phyloP scores from a whole-genome alignment of 2,113 vertebrate species.

The Lasiurus borealis region DNA sequence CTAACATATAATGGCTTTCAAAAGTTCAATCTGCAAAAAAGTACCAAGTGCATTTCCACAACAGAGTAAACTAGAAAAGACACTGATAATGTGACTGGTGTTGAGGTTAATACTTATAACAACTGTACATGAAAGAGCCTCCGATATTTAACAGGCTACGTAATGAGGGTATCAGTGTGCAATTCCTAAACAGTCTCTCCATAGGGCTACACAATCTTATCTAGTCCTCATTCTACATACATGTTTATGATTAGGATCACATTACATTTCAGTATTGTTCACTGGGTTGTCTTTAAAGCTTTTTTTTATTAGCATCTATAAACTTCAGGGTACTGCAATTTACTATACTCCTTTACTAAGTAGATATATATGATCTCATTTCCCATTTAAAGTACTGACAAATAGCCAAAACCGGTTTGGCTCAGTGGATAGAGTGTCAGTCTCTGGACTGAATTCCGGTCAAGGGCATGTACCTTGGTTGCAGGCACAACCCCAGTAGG shows the following conservation, averaged over 20 bases:
- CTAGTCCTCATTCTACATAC: slow-evolving; percentile 54
- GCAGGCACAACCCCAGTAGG: too few relatives aligned
- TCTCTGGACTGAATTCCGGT: too few relatives aligned
- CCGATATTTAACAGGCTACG: not conserved
- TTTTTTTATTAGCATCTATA: slow-evolving; percentile 59
- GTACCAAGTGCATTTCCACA: not conserved
- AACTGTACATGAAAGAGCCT: not conserved
- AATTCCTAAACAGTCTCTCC: not conserved
- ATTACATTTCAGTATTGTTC: slow-evolving; percentile 68
- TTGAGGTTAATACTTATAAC: slow-evolving; percentile 60
- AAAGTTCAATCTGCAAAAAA: not conserved
- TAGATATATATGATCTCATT: not conserved
- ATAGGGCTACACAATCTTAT: slow-evolving; percentile 66
- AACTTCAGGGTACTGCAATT: slow-evolving; percentile 59
- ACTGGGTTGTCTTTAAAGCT: not conserved
- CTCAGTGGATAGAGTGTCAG: too few relatives aligned
- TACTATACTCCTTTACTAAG: slow-evolving; percentile 50
- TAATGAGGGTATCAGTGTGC: not conserved
- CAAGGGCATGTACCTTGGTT: too few relatives aligned
- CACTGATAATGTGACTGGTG: slow-evolving; percentile 6
- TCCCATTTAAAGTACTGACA: too few relatives aligned
- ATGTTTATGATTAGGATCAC: slow-evolving; percentile 71
- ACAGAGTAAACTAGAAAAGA: not conserved
- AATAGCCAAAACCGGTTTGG: too few relatives aligned
- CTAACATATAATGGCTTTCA: not conserved